A percentile compares a stretch with the other conserved stretches of the same genome.
Conservation (phyloP, 2,888 invertebrate species). For the Camponotus fellah region DNA sequence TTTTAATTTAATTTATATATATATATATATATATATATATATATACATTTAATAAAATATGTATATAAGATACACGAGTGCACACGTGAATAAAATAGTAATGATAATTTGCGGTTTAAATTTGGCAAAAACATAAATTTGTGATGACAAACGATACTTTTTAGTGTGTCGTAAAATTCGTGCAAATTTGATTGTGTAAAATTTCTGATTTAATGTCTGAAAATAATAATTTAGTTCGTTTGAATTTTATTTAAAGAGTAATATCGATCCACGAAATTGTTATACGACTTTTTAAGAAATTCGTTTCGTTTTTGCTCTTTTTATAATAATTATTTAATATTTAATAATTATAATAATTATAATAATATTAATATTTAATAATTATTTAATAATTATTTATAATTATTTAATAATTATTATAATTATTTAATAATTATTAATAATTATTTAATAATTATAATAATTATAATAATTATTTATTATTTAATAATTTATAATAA, state of each 20-base stretch:
- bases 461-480: no score
- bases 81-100: not conserved
- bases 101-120: not conserved
- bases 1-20: no score
- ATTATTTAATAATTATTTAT: no score
- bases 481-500: no score
- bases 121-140: not conserved
- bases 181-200: not conserved
- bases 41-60: no score
- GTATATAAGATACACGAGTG: not conserved
- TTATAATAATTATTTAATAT: not conserved
- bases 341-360: no score
- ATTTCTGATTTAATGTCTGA: not conserved
- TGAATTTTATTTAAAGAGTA: not conserved
- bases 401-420: no score
- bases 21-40: no score
- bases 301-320: not conserved
- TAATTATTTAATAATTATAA: no score
- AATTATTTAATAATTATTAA: no score
- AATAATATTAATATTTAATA: no score
- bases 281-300: not conserved
- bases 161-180: not conserved
- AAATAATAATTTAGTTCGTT: not conserved
- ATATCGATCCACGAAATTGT: not conserved
- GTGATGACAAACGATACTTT: not conserved